Conservation (phyloP, 2,113 vertebrate genomes). For the Microtus montanus region DNA sequence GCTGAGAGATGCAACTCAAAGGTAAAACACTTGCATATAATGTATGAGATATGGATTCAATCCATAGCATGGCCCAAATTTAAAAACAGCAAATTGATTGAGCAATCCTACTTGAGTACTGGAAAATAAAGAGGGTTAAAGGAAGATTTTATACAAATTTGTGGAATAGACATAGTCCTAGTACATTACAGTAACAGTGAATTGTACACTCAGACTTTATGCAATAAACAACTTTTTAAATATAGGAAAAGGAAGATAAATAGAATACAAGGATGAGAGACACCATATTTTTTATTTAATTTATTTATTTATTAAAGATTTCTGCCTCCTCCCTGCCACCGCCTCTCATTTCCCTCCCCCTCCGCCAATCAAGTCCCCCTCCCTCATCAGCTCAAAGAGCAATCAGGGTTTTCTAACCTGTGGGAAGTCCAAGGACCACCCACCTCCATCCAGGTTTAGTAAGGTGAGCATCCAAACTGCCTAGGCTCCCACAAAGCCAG, state of each 20-base stretch:
- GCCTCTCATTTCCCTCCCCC: too few relatives aligned
- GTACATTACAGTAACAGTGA: conserved; percentile 88
- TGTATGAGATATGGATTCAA: background rate
- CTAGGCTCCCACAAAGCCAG: too few relatives aligned
- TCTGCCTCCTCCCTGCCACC: too few relatives aligned
- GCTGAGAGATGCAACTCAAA: background rate
- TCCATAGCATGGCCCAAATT: background rate
- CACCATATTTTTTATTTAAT: background rate
- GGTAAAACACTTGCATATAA: background rate
- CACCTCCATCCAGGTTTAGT: too few relatives aligned
- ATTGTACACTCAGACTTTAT: conserved; percentile 89
- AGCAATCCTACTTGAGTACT: background rate
- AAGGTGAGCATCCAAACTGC: too few relatives aligned
- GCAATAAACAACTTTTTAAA: conserved; percentile 88
- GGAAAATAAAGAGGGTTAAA: background rate
- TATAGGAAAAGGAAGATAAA: background rate
- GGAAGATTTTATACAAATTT: conserved; percentile 91
- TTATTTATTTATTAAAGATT: too few relatives aligned
- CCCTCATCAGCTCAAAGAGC: too few relatives aligned
- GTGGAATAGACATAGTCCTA: conserved; percentile 89
- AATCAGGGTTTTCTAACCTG: too few relatives aligned
- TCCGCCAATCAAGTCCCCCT: too few relatives aligned
- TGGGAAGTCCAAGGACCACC: too few relatives aligned
- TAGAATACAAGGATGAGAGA: background rate
- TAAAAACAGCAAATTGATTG: background rate